Conservation (phyloP, 2,888 invertebrate genomes). For the Aphrophora alni region DNA sequence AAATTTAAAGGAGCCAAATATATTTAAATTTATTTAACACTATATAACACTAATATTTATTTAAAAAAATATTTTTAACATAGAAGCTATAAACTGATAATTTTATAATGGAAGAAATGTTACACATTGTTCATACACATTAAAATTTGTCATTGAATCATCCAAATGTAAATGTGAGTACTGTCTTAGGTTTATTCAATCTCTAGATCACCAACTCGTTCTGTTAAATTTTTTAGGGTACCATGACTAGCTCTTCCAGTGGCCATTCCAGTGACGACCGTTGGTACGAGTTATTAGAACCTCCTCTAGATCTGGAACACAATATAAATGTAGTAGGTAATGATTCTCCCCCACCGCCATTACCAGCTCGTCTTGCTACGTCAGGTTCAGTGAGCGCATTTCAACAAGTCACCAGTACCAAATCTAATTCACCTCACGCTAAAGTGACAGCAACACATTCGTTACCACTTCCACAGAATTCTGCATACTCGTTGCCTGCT, state of each 20-base stretch:
- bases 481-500: not conserved
- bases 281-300: conserved; percentile 64
- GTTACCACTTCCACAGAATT: conserved; percentile 53
- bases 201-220: no score
- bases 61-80: no score
- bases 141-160: no score
- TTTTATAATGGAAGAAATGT: no score
- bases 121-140: no score
- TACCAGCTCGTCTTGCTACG: conserved; percentile 58
- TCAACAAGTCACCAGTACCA: conserved; percentile 20
- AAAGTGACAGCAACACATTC: conserved; percentile 57
- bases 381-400: conserved; percentile 31
- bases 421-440: conserved; percentile 52
- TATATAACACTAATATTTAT: no score
- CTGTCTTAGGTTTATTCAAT: no score
- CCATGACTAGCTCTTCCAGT: conserved; percentile 68
- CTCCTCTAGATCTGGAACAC: conserved; percentile 49
- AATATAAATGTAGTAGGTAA: not conserved
- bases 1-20: no score
- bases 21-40: no score
- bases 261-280: conserved; percentile 69
- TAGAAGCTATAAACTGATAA: no score
- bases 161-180: no score
- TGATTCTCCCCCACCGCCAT: conserved; percentile 60
- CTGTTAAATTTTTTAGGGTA: conserved; percentile 62